phyloP scores from a whole-genome alignment of 2,888 invertebrate species.

The Xestia ashworthii region DNA sequence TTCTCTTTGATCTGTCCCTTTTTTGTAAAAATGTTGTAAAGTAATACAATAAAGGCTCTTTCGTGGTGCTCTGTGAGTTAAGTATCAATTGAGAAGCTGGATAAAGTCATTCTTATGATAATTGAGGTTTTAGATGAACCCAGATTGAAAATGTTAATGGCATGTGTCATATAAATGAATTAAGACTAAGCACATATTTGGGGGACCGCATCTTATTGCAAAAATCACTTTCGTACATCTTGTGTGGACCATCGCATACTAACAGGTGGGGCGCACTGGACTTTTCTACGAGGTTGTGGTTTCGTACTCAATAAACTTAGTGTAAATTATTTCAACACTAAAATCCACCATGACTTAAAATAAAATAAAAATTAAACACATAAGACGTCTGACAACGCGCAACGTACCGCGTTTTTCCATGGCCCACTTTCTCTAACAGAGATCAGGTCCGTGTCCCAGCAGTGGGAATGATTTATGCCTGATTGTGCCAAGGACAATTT shows the following conservation, averaged over 20 bases:
- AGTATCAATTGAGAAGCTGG: constrained; percentile 15
- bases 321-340: neutral
- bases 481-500: too few species aligned
- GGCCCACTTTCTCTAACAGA: neutral
- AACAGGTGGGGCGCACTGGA: neutral
- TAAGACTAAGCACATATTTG: neutral
- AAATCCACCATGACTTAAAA: neutral
- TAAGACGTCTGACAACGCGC: too few species aligned
- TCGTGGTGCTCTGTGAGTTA: constrained; percentile 5
- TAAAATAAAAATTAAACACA: neutral
- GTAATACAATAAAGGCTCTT: constrained; percentile 32
- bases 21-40: constrained; percentile 21
- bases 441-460: too few species aligned
- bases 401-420: neutral
- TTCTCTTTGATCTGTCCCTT: constrained; percentile 37
- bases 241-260: neutral
- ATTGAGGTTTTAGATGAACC: constrained; percentile 23
- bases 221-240: neutral
- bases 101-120: constrained; percentile 24
- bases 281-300: neutral
- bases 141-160: neutral
- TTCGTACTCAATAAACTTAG: neutral
- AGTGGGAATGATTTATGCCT: too few species aligned
- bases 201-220: neutral
- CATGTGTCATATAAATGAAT: neutral